These are phyloP conservation scores for Oithona nana DNA, from an alignment of 2,888 invertebrate genomes.

Conservation along the genomic window DNA sequence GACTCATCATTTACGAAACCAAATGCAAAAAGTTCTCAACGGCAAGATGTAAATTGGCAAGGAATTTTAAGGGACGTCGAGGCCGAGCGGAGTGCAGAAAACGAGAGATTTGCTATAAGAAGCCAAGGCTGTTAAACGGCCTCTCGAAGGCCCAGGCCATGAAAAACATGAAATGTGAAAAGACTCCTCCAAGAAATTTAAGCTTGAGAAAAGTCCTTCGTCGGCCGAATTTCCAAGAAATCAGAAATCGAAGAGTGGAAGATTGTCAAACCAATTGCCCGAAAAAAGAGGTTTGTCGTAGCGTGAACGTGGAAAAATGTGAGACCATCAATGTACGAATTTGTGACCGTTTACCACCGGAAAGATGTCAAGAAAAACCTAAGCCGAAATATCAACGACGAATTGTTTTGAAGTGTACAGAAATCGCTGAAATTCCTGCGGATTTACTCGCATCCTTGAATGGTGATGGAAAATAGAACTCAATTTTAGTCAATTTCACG, in stretches of 20 bases:
- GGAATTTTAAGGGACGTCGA: neutral
- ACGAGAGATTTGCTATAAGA: neutral
- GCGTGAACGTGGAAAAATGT: neutral
- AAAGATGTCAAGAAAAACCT: neutral
- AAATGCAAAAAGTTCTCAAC: neutral
- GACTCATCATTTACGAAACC: neutral
- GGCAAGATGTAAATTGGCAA: neutral
- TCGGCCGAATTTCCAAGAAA: too few species aligned
- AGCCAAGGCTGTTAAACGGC: neutral
- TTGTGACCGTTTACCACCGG: neutral
- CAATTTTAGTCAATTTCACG: too few species aligned
- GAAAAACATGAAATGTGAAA: neutral
- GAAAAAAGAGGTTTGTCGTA: neutral
- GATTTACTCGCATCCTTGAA: neutral
- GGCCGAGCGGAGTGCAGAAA: neutral
- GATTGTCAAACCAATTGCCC: neutral
- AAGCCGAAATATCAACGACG: neutral
- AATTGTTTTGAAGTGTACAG: neutral
- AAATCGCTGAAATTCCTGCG: neutral
- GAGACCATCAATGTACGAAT: neutral
- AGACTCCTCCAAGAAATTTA: neutral
- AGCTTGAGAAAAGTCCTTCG: neutral
- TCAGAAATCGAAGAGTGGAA: too few species aligned
- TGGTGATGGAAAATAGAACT: too few species aligned
- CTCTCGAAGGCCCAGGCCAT: neutral